Evolutionary conservation across 2,113 vertebrate genomes (phyloP).

Genomic region (Hemibagrus wyckioides): DNA sequence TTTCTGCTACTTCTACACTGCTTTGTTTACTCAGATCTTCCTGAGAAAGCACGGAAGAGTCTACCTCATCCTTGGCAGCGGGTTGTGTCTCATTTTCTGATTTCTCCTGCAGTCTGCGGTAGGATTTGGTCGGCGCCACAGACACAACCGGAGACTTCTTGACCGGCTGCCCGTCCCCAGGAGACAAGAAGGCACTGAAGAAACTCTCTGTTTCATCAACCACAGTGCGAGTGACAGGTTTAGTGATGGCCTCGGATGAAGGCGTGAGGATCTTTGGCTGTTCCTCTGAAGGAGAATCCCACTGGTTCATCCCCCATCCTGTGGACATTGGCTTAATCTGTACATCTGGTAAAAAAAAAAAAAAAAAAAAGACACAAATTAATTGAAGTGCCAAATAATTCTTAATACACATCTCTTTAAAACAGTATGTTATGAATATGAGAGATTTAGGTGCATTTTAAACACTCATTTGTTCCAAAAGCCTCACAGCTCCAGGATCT

Average conservation of each 20-base stretch:
- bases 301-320: slow-evolving; percentile 90
- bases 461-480: background rate
- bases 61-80: slow-evolving; percentile 45
- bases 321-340: slow-evolving; percentile 78
- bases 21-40: slow-evolving; percentile 54
- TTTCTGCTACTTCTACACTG: slow-evolving; percentile 57
- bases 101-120: slow-evolving; percentile 76
- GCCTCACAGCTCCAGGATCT: background rate
- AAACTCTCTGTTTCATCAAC: slow-evolving; percentile 96
- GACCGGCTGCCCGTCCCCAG: slow-evolving; percentile 75
- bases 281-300: slow-evolving; percentile 81
- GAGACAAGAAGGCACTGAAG: slow-evolving; percentile 92
- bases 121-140: slow-evolving; percentile 88
- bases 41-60: slow-evolving; percentile 39
- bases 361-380: background rate
- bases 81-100: slow-evolving; percentile 69
- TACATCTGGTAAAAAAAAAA: slow-evolving; percentile 57
- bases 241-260: slow-evolving; percentile 93
- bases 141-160: slow-evolving; percentile 85
- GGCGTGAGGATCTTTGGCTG: slow-evolving; percentile 67
- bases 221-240: slow-evolving; percentile 89
- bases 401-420: background rate
- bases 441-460: background rate
- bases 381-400: background rate
- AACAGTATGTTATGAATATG: background rate